These are phyloP conservation scores for Octodonta nipae DNA, from an alignment of 2,888 invertebrate genomes.

Conservation along the genomic window DNA sequence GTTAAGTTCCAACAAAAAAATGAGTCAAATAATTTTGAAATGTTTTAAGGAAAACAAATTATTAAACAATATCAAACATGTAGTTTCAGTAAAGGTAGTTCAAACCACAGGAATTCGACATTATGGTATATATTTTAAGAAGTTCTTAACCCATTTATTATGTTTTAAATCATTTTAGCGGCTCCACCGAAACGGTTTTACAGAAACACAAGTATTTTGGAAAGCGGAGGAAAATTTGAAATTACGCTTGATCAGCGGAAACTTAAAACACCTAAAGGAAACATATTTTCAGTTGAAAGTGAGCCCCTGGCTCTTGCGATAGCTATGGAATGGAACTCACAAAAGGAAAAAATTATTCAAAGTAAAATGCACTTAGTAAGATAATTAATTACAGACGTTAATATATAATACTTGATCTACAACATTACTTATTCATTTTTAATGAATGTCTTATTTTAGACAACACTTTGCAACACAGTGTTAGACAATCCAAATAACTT, in stretches of 20 bases:
- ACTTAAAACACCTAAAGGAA: conserved; percentile 79
- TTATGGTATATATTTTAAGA: too few relatives aligned
- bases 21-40: too few relatives aligned
- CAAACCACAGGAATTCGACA: too few relatives aligned
- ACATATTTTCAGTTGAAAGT: conserved; percentile 59
- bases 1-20: too few relatives aligned
- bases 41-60: too few relatives aligned
- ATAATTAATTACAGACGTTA: conserved; percentile 5
- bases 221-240: conserved; percentile 47
- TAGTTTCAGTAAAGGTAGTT: too few relatives aligned
- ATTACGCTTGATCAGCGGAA: conserved; percentile 78
- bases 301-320: conserved; percentile 85
- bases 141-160: too few relatives aligned
- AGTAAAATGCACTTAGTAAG: conserved; percentile 80
- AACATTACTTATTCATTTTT: conserved; percentile 4
- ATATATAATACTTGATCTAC: conserved; percentile 3
- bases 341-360: conserved; percentile 60
- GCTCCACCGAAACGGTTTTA: conserved; percentile 19
- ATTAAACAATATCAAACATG: too few relatives aligned
- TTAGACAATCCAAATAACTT: conserved; percentile 83
- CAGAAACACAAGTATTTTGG: conserved; percentile 19
- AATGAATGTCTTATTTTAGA: conserved; percentile 50
- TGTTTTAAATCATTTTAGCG: too few relatives aligned
- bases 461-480: conserved; percentile 77
- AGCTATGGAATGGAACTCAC: conserved; percentile 88